Evolutionary conservation across 2,888 invertebrate genomes (phyloP), one percentile per base, ranked within the genome.

Genomic region (Plemyria rubiginata): DNA sequence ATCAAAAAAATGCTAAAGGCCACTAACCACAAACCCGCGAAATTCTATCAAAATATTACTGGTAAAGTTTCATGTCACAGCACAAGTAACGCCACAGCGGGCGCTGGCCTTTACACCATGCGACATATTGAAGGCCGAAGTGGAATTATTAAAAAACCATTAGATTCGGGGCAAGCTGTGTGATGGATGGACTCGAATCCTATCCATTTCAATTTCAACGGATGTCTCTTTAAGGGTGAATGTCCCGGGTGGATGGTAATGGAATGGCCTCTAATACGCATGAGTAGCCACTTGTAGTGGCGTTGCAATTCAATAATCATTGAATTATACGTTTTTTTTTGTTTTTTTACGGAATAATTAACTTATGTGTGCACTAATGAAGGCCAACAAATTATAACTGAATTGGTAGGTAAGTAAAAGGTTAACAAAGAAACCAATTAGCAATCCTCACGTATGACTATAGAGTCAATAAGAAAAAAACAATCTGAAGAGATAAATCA

Each of bases 61-160:
- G 0, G 32, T 32, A 32, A n/a, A n/a, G 32, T 22, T 22, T 22
- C 22, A 22, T 22, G 3, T 22, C 22, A 22, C 3, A n/a, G n/a
- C 3, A 22, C 22, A 22, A 12, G 29, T 22, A 43, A 28, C 6
- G 46, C 58, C 55, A n/a, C 13, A 58, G 15, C n/a, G 8, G 40
- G 16, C 13, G 15, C n/a, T 16, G 15, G 22, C 54, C 60, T 82
- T 88, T 86, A 88, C 88, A 84, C 86, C 76, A 80, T 81, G 76
- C 72, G 79, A 76, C 82, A 77, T 79, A 77, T 79, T 79, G 81
- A 74, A 67, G 81, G 81, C 79, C 81, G 73, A 81, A 84, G 81
- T 81, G 82, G 87, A 88, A 88, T 89, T 91, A 91, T 92, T 91
- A 92, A 92, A 92, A 92, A 92, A 91, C 83, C 90, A 91, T 92